A percentile compares a stretch with the other conserved stretches of the same genome.
Conservation (phyloP, 2,888 invertebrate genomes). For the Sipunculus nudus region DNA sequence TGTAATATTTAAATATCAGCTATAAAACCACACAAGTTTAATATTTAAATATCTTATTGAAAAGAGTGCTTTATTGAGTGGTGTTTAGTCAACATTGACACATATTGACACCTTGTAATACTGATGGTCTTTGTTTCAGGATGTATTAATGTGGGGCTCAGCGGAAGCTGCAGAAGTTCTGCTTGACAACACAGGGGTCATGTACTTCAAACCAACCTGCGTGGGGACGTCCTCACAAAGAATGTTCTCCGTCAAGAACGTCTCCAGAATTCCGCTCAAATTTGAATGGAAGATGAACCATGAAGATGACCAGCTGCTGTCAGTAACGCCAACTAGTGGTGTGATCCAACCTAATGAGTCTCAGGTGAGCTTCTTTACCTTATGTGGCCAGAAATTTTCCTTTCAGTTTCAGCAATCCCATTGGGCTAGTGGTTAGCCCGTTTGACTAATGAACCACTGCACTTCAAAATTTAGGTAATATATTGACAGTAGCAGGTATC, state of each 20-base stretch:
- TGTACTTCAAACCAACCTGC: constrained; percentile 65
- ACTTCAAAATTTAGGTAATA: no score
- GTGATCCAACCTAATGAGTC: constrained; percentile 61
- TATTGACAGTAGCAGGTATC: no score
- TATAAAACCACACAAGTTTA: neutral
- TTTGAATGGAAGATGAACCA: constrained; percentile 59
- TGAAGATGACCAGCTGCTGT: constrained; percentile 50
- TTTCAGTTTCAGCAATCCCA: constrained; percentile 20
- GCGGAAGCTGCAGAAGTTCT: constrained; percentile 59
- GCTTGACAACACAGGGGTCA: constrained; percentile 56
- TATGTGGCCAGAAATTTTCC: neutral
- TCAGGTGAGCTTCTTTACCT: constrained; percentile 46
- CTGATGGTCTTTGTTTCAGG: constrained; percentile 24
- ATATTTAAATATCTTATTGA: neutral
- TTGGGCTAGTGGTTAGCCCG: no score
- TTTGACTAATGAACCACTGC: no score
- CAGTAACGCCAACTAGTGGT: constrained; percentile 57
- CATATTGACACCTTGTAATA: neutral
- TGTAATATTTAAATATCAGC: no score
- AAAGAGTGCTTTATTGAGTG: neutral
- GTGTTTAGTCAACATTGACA: neutral
- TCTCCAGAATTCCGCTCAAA: constrained; percentile 59
- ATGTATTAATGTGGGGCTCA: constrained; percentile 47
- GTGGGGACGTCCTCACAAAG: constrained; percentile 54
- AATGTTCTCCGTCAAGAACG: constrained; percentile 59